Evolutionary conservation across 2,113 vertebrate genomes (phyloP).

Genomic region (mouse (Mus musculus)): DNA sequence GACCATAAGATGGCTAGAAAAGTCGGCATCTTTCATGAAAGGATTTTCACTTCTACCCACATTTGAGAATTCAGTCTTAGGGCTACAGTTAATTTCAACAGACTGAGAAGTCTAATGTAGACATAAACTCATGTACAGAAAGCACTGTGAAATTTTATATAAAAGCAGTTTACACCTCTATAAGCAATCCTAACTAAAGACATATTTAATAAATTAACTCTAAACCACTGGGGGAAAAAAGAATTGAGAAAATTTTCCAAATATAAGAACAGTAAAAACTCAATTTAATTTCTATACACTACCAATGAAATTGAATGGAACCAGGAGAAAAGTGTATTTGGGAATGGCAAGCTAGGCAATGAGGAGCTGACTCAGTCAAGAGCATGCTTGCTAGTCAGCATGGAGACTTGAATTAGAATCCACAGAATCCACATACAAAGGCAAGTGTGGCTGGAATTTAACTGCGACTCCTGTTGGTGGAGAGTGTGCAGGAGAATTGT

Average conservation of each 20-base stretch:
- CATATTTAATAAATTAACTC: background rate
- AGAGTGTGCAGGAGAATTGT: background rate
- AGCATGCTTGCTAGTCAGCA: background rate
- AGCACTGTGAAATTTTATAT: background rate
- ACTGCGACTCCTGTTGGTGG: background rate
- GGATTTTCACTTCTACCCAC: background rate
- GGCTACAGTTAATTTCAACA: background rate
- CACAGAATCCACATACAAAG: too few species aligned
- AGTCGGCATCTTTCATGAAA: background rate
- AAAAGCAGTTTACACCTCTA: background rate
- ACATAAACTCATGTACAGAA: background rate
- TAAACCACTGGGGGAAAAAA: background rate
- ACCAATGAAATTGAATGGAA: background rate
- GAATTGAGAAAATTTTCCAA: background rate
- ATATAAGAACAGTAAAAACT: background rate
- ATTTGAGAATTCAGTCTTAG: background rate
- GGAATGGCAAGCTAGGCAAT: background rate
- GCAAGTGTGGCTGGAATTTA: too few species aligned
- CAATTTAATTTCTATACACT: background rate
- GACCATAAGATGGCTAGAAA: background rate
- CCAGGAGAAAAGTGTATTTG: background rate
- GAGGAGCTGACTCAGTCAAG: background rate
- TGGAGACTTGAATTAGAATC: background rate
- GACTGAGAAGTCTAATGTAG: background rate
- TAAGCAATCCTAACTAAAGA: background rate